These are phyloP conservation scores for Brachionus angularis DNA, from an alignment of 1,140 invertebrate genomes.

Conservation along the genomic window DNA sequence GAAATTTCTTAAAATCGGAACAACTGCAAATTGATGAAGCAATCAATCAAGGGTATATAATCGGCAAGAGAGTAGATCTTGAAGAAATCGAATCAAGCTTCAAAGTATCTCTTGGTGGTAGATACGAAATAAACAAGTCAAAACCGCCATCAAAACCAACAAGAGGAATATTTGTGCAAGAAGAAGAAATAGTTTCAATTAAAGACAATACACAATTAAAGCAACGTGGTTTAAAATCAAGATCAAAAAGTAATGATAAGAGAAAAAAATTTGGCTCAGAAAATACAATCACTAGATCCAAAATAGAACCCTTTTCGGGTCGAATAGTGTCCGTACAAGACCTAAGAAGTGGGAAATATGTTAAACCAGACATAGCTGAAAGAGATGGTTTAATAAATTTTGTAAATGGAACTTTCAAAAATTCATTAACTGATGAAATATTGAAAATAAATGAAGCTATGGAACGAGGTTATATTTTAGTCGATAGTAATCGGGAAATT, in stretches of 20 bases:
- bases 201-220: too few species aligned
- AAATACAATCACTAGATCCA: neutral
- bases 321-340: constrained; percentile 19
- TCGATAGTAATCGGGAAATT: neutral
- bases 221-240: too few species aligned
- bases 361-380: constrained; percentile 7
- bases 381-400: constrained; percentile 21
- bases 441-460: constrained; percentile 14
- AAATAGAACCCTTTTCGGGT: constrained; percentile 9
- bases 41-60: neutral
- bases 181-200: constrained; percentile 7
- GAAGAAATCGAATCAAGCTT: constrained; percentile 13
- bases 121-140: neutral
- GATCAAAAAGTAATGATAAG: neutral
- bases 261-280: neutral
- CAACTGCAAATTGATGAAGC: constrained; percentile 4
- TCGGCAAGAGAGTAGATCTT: neutral
- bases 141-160: neutral
- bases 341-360: constrained; percentile 3
- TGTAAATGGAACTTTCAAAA: neutral
- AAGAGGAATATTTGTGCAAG: neutral
- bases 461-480: constrained; percentile 5
- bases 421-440: constrained; percentile 12
- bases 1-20: neutral
- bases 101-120: neutral